Evolutionary conservation across 2,113 vertebrate species (phyloP), one percentile per base, ranked within the genome.

Genomic region (Sclerurus mexicanus): DNA sequence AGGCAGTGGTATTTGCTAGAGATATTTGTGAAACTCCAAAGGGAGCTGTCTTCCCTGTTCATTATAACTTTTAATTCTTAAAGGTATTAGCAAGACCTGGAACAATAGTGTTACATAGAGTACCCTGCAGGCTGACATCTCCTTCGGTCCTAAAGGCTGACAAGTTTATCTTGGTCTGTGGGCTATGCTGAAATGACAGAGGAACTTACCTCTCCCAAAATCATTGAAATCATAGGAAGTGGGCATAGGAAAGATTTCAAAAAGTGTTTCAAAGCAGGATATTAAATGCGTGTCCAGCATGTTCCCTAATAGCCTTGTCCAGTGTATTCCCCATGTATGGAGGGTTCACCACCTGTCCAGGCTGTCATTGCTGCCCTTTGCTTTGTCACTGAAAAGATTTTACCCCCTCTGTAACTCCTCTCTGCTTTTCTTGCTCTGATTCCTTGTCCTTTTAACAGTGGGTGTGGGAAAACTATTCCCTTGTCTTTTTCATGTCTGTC

Each of bases 1-100:
- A 90, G 42, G 56, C 80, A 71, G 33, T 47, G 56, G 50, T 74
- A 55, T 96, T 95, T 94, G 28, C 90, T 37, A 66, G 56, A 89
- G 73, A 64, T 76, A 58, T 86, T 60, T 78, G 28, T 53, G 73
- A 84, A 92, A 23, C 50, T 74, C 37, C 0, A 8, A 88, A 93
- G 68, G 60, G 47, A 94, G 35, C 75, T 64, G 56, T 40, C 37
- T 81, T 80, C 60, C 30, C 47, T 62, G 44, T 46, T 90, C 82
- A 13, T 72, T 60, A 22, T 40, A 58, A 64, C 37, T 67, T 96
- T 95, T 72, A 84, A 67, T 93, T 60, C 44, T 42, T 84, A 63
- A 94, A 95, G 71, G 89, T 87, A 47, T 66, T 93, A 86, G 89
- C 76, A 91, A 90, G 75, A 88, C 68, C 85, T 93, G 73, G 17